Percentiles rank a stretch among this genome's conserved stretches.
These are phyloP conservation scores for Eupelmus urozonus DNA, from an alignment of 2,888 invertebrate genomes.

Conservation along the genomic window DNA sequence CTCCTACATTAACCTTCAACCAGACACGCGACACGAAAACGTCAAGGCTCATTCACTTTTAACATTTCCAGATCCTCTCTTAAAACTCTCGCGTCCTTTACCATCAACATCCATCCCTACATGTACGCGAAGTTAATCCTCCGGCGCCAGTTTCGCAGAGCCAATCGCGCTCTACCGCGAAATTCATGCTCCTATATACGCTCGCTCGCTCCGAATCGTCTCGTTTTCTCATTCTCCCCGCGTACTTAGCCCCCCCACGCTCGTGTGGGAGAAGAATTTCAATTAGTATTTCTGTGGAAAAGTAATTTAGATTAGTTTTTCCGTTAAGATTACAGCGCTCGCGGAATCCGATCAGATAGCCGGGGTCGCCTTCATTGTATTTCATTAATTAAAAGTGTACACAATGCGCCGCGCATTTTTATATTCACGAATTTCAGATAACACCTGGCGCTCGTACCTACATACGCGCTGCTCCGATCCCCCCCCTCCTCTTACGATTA, in stretches of 20 bases:
- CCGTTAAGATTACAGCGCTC: conserved; percentile 51
- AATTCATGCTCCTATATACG: conserved; percentile 27
- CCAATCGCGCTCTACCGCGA: neutral
- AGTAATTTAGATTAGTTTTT: conserved; percentile 54
- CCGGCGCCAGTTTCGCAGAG: neutral
- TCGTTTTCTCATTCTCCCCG: conserved; percentile 21
- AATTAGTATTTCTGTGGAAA: conserved; percentile 56
- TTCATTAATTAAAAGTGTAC: conserved; percentile 53
- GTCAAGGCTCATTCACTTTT: neutral
- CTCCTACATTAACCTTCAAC: too few relatives aligned
- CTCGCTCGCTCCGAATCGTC: neutral
- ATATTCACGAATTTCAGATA: conserved; percentile 44
- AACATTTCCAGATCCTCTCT: conserved; percentile 28
- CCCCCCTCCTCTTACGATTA: conserved; percentile 18
- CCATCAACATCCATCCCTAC: conserved; percentile 21
- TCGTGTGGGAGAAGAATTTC: conserved; percentile 52
- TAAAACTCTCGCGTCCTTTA: conserved; percentile 20
- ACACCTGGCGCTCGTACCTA: neutral
- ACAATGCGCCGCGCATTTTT: neutral
- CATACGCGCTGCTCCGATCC: neutral
- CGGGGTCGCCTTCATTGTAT: conserved; percentile 42
- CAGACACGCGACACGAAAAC: neutral
- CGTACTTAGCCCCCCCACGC: neutral
- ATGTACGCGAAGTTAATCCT: conserved; percentile 35
- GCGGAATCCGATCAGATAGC: conserved; percentile 47